A percentile compares a stretch with the other conserved stretches of the same genome.
Evolutionary conservation across 2,113 vertebrate genomes (phyloP).

Genomic region (Sporophila hypoxantha): DNA sequence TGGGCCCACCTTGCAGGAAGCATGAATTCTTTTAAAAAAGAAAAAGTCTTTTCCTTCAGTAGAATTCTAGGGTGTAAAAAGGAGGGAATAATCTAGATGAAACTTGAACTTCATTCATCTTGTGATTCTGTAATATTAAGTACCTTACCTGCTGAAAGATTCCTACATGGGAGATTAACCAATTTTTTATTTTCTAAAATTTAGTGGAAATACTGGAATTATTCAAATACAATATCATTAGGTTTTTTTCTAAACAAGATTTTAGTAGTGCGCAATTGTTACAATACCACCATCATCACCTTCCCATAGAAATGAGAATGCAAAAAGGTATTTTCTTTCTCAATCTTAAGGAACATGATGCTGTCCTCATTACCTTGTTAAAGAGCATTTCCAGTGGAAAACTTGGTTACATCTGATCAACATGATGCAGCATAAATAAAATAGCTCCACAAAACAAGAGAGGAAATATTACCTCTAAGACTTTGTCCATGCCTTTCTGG

Average conservation of each 20-base stretch:
- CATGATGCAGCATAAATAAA: background rate
- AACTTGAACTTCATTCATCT: background rate
- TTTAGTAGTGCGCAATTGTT: background rate
- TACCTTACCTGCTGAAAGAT: background rate
- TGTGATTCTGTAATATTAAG: background rate
- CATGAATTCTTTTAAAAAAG: background rate
- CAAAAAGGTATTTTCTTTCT: background rate
- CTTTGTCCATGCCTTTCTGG: background rate
- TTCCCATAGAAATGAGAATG: background rate
- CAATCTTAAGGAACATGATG: background rate
- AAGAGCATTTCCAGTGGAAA: background rate
- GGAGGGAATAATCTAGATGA: background rate
- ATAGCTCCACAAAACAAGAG: background rate
- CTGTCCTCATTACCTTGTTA: background rate
- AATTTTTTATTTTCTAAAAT: slow-evolving; percentile 45
- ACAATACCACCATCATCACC: background rate
- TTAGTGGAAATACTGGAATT: slow-evolving; percentile 2
- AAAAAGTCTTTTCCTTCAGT: background rate
- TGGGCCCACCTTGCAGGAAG: background rate
- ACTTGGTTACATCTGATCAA: background rate
- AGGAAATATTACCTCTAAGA: background rate
- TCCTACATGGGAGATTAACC: background rate
- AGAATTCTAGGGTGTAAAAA: background rate
- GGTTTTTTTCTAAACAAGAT: slow-evolving; percentile 29
- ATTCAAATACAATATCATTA: slow-evolving; percentile 47